phyloP scores from a whole-genome alignment of 92 coral and sea anemone genomes.

The Bergia sp. region DNA sequence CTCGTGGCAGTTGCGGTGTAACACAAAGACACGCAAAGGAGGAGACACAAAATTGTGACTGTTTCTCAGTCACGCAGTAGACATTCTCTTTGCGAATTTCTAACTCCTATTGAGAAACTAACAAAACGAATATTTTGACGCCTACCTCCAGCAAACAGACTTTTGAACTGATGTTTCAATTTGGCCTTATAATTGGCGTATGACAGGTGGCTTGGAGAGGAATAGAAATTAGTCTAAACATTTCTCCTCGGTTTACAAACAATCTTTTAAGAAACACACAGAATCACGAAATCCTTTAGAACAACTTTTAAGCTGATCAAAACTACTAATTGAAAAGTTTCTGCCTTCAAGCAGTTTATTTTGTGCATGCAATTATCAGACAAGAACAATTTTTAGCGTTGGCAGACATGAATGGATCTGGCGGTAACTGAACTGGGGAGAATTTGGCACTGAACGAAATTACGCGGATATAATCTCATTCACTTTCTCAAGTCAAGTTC shows the following conservation, averaged over 20 bases:
- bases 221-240: slow-evolving; percentile 31
- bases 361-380: neutral
- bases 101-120: neutral
- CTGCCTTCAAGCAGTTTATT: slow-evolving; percentile 12
- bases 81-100: neutral
- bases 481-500: neutral
- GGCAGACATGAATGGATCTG: neutral
- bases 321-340: neutral
- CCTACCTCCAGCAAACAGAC: neutral
- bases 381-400: neutral
- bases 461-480: neutral
- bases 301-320: slow-evolving; percentile 1
- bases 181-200: slow-evolving; percentile 24
- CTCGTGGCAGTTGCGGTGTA: slow-evolving; percentile 5
- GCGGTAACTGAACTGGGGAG: neutral
- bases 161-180: slow-evolving; percentile 28
- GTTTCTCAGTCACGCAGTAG: neutral
- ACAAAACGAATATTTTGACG: neutral
- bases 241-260: slow-evolving; percentile 22
- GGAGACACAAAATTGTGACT: neutral
- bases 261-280: slow-evolving; percentile 10
- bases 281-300: slow-evolving; percentile 39
- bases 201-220: slow-evolving; percentile 30
- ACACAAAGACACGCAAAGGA: slow-evolving; percentile 22
- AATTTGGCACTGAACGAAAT: neutral